Evolutionary conservation across 2,888 invertebrate genomes (phyloP), one percentile per base, ranked within the genome.

Genomic region (Fragum whitleyi): DNA sequence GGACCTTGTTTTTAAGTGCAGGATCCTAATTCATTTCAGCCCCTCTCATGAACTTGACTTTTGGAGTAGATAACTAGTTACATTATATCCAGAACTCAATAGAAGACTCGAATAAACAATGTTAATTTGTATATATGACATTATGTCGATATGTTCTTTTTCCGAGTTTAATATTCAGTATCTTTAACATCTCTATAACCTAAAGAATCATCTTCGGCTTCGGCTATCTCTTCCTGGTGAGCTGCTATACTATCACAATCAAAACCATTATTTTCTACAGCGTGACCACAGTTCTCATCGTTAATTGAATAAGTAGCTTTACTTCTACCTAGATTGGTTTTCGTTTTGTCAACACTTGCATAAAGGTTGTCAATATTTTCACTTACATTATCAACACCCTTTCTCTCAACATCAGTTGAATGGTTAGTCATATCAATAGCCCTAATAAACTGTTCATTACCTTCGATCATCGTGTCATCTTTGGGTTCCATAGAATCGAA

Each of bases 401-500:
- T 19, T 14, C 16, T 28, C 2, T 36, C 32, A 29, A 36, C 32
- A 32, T 39, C 39, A 39, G 39, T 14, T 9, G 39, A 39, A 14
- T 39, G 6, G 39, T 39, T 14, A 14, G 6, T 39, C 39, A 14
- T 39, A 14, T 39, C 39, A 9, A 39, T 39, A 39, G 39, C 39
- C 7, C 39, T 6, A 9, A 39, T 39, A 39, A 39, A 39, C 39
- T 71, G 57, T 39, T 42, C 39, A 3, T 42, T n/a, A n/a, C 47
- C 59, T 19, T 71, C 26, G 42, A 57, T 23, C n/a, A n/a, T 39
- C 3, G 19, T 26, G 21, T 61, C 72, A 28, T 28, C 42, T 11
- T 39, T 42, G 47, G 29, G 39, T 9, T 59, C 26, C 39, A 72
- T 55, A 7, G 61, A 59, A 14, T 72, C 61, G 16, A 72, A 19